A percentile compares a stretch with the other conserved stretches of the same genome.
phyloP scores from a whole-genome alignment of 2,113 vertebrate species.

The Microcebus tavaratra region DNA sequence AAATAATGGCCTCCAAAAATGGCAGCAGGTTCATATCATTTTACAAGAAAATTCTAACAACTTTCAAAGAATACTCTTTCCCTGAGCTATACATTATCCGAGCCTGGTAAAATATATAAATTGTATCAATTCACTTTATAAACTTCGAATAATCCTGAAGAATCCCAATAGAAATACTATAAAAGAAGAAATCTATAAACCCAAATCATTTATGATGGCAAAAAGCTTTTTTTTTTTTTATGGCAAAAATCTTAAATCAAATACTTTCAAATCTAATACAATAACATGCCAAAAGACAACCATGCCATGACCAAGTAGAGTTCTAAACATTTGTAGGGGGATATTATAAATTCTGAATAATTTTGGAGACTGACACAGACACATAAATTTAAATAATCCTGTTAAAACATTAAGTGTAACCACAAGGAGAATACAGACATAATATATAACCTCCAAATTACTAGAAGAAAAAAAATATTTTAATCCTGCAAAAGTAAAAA shows the following conservation, averaged over 20 bases:
- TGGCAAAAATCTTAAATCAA: background rate
- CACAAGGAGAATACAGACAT: background rate
- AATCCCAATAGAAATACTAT: background rate
- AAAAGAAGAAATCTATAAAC: background rate
- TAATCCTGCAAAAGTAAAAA: background rate
- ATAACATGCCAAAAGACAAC: background rate
- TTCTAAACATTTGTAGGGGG: background rate
- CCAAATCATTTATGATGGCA: background rate
- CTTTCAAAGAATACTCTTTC: constrained; percentile 1
- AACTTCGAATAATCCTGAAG: background rate
- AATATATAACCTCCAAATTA: background rate
- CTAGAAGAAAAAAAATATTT: background rate
- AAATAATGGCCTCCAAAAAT: background rate
- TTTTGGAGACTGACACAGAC: background rate
- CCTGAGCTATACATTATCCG: background rate
- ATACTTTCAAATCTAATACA: background rate
- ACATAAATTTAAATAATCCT: constrained; percentile 23
- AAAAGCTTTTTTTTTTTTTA: background rate
- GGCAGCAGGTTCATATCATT: background rate
- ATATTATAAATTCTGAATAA: background rate
- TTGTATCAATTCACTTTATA: background rate
- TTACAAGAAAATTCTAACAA: background rate
- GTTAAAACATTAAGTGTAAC: background rate
- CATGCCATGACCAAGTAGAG: background rate
- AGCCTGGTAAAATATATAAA: background rate